Percentiles rank a stretch among this genome's conserved stretches.
These are phyloP conservation scores for Fundulus diaphanus DNA, from an alignment of 2,797 vertebrate species.

Conservation along the genomic window DNA sequence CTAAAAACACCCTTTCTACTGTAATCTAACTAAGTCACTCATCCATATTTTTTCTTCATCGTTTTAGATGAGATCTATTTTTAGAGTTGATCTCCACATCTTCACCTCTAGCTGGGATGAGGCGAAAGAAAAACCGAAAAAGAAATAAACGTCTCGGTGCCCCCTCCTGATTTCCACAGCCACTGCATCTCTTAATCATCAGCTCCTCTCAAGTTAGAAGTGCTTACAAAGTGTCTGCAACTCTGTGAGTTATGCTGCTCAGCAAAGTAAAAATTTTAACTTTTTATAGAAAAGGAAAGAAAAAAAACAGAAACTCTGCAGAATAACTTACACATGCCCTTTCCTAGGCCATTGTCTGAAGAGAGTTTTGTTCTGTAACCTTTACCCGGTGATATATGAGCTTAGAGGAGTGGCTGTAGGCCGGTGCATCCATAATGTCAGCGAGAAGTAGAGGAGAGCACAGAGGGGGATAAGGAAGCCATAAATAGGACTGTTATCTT, in stretches of 20 bases:
- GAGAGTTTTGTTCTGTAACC: conserved; percentile 73
- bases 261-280: conserved; percentile 50
- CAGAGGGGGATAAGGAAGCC: conserved; percentile 29
- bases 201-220: conserved; percentile 30
- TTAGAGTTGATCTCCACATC: not conserved
- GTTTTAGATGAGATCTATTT: not conserved
- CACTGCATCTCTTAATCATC: conserved; percentile 35
- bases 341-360: conserved; percentile 63
- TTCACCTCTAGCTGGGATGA: not conserved
- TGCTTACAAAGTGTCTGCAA: conserved; percentile 5
- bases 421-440: conserved; percentile 69
- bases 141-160: conserved; percentile 9
- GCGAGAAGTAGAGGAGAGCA: conserved; percentile 34
- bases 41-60: not conserved
- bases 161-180: conserved; percentile 24
- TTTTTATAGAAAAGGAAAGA: conserved; percentile 45
- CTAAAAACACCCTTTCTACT: not conserved
- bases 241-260: conserved; percentile 16
- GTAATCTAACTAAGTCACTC: not conserved
- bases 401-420: conserved; percentile 59
- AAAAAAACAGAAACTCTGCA: conserved; percentile 38
- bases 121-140: conserved; percentile 2
- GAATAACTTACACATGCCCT: conserved; percentile 71
- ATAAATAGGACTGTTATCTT: conserved; percentile 56
- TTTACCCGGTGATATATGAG: conserved; percentile 75